phyloP scores from a whole-genome alignment of 2,797 vertebrate species.

The Lithobates pipiens region DNA sequence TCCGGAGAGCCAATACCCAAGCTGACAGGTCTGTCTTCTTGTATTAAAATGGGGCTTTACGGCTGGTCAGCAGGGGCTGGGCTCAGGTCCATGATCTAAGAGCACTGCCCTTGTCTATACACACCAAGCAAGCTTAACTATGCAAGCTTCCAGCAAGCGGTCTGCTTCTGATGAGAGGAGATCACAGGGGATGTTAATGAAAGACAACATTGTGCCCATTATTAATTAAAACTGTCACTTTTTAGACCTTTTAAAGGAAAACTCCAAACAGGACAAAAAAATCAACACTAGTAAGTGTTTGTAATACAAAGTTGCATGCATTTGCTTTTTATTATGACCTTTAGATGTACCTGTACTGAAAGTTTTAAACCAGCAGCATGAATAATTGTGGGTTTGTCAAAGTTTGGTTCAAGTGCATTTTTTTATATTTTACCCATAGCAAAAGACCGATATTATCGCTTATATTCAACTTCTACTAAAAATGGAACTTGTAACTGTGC shows the following conservation, averaged over 20 bases:
- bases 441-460: no score
- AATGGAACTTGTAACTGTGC: no score
- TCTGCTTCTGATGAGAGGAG: conserved; percentile 20
- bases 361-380: neutral
- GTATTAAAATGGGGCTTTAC: conserved; percentile 4
- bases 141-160: conserved; percentile 1
- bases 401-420: no score
- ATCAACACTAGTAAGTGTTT: neutral
- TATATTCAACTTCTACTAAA: no score
- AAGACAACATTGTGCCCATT: conserved; percentile 5
- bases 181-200: conserved; percentile 25
- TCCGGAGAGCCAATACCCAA: neutral
- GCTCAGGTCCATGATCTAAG: conserved; percentile 27
- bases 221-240: neutral
- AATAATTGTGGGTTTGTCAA: no score
- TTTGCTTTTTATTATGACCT: neutral
- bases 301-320: neutral
- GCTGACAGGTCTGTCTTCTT: conserved; percentile 41
- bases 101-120: neutral
- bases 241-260: neutral
- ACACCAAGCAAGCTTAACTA: conserved; percentile 15
- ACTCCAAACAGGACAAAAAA: neutral
- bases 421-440: no score
- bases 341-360: neutral
- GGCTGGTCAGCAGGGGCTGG: conserved; percentile 35